phyloP scores from a whole-genome alignment of 2,888 invertebrate species.

The Tridacna crocea region DNA sequence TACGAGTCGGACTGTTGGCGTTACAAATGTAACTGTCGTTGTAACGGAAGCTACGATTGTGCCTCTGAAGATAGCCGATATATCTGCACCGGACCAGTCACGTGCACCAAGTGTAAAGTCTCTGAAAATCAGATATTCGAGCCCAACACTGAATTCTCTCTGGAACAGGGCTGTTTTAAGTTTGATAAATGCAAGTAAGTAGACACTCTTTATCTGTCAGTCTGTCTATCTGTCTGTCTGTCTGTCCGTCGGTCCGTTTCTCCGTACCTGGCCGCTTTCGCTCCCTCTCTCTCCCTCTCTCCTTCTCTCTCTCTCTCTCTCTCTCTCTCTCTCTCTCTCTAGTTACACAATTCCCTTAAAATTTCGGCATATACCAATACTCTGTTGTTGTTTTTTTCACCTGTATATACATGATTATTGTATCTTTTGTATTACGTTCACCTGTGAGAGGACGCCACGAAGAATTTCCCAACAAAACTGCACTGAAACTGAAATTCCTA shows the following conservation, averaged over 20 bases:
- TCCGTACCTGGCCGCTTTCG: background rate
- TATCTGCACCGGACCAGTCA: conserved; percentile 45
- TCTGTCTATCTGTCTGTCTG: background rate
- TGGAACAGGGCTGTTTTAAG: conserved; percentile 64
- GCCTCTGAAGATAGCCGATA: conserved; percentile 52
- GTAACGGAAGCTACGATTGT: conserved; percentile 66
- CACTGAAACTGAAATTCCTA: too few relatives aligned
- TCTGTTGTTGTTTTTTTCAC: too few relatives aligned
- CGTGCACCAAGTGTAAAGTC: conserved; percentile 50
- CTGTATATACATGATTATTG: too few relatives aligned
- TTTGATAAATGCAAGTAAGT: conserved; percentile 72
- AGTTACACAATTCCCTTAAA: too few relatives aligned
- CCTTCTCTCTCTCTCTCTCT: background rate
- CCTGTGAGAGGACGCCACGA: too few relatives aligned
- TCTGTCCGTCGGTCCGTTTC: too few relatives aligned
- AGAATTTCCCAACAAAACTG: too few relatives aligned
- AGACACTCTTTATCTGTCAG: background rate
- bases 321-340: too few relatives aligned
- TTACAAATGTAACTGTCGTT: conserved; percentile 65
- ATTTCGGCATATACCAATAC: too few relatives aligned
- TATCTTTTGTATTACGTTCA: too few relatives aligned
- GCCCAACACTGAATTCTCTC: conserved; percentile 66
- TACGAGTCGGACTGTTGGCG: conserved; percentile 62
- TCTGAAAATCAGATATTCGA: conserved; percentile 51
- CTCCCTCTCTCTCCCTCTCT: too few relatives aligned